Conservation (phyloP, 2,113 vertebrate species). For the Aleadryas rufinucha region DNA sequence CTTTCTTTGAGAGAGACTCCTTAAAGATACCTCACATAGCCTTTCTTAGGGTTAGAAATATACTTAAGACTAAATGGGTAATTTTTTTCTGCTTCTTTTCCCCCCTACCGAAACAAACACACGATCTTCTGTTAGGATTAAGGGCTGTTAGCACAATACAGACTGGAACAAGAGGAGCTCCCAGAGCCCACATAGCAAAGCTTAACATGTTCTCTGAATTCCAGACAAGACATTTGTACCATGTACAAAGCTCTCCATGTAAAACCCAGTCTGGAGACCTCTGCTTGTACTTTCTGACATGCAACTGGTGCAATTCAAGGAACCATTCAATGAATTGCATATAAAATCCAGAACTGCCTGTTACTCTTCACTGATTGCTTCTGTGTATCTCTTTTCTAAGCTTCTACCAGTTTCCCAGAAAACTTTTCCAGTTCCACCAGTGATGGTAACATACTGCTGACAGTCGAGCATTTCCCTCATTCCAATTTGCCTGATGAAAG, state of each 20-base stretch:
- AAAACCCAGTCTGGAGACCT: not conserved
- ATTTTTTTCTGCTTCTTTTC: not conserved
- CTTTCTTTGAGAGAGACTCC: constrained; percentile 18
- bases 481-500: not conserved
- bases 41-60: not conserved
- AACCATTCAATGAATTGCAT: not conserved
- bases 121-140: not conserved
- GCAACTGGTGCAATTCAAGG: not conserved
- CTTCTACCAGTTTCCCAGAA: not conserved
- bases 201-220: not conserved
- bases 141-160: not conserved
- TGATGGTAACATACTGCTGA: not conserved
- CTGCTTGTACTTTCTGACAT: not conserved
- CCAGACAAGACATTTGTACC: not conserved
- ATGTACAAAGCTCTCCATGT: not conserved
- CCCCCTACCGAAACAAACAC: not conserved
- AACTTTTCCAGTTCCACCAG: not conserved
- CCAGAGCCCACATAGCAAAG: not conserved
- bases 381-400: not conserved
- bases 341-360: not conserved
- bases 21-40: not conserved
- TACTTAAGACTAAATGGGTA: not conserved
- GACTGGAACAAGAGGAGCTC: not conserved
- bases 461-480: not conserved
- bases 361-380: not conserved